Base-by-base conservation (phyloP, 2,888 invertebrate species). In the Mimumesa dahlbomi region DNA sequence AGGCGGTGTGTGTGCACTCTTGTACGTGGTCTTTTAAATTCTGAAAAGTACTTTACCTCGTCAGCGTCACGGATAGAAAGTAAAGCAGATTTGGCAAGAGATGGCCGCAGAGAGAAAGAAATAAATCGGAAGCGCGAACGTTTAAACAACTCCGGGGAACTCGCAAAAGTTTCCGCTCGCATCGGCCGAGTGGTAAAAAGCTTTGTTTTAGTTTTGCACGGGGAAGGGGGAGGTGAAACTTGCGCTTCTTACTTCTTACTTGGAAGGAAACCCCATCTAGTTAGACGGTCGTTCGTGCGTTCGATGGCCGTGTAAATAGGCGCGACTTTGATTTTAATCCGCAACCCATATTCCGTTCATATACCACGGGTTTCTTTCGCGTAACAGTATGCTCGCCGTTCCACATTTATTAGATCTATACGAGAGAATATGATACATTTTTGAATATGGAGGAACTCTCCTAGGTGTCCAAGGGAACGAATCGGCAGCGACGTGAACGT, bases 401-500 rank as follows among this genome's bases (percentile, higher is more conserved):
- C 25, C n/a, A n/a, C n/a, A n/a, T n/a, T n/a, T n/a, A n/a, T n/a
- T n/a, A n/a, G n/a, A n/a, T n/a, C n/a, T n/a, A n/a, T 25, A 25
- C 25, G 25, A 7, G 25, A 34, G 34, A 7, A 34, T 7, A n/a
- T n/a, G n/a, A n/a, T n/a, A n/a, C n/a, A 34, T n/a, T 34, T n/a
- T 34, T 11, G n/a, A n/a, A n/a, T 11, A n/a, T 2, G n/a, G 34
- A 34, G 34, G n/a, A n/a, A 7, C 34, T 34, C 16, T 16, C 2
- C 40, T 14, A 9, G 16, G 40, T n/a, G n/a, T 5, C n/a, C 16
- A 16, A 31, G 31, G 29, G 13, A 21, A 31, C 7, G 29, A 36
- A 52, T 25, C 25, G 25, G 25, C 25, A 25, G 25, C 43, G 49
- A 52, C 56, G 58, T 50, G 71, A 58, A 54, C 58, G 50, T 29